Conservation (phyloP, 2,888 invertebrate species). For the Sesia apiformis region DNA sequence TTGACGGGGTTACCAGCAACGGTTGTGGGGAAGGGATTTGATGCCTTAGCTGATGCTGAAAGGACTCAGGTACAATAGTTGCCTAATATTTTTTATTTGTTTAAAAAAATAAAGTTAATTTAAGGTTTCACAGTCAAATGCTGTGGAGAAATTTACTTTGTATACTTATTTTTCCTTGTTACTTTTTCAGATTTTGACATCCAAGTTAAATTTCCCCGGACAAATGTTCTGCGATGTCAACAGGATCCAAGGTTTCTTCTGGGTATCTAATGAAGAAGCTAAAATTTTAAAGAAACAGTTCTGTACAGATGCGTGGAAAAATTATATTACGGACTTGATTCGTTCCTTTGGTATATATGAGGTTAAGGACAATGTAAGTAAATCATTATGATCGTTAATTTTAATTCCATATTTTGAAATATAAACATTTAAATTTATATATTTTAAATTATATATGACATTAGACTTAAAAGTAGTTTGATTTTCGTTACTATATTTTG, state of each 20-base stretch:
- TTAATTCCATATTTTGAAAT: too few relatives aligned
- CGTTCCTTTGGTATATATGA: slow-evolving; percentile 51
- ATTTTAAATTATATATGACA: too few relatives aligned
- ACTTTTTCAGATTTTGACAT: slow-evolving; percentile 45
- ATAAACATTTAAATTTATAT: too few relatives aligned
- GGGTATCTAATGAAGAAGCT: slow-evolving; percentile 33
- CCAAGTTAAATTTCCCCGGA: slow-evolving; percentile 43
- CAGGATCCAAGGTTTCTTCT: slow-evolving; percentile 45
- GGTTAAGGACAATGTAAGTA: slow-evolving; percentile 52
- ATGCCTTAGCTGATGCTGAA: slow-evolving; percentile 57
- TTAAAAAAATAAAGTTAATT: too few relatives aligned
- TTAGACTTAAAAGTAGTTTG: too few relatives aligned
- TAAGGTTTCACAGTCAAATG: too few relatives aligned
- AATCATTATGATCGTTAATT: too few relatives aligned
- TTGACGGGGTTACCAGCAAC: slow-evolving; percentile 34
- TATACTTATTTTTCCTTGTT: too few relatives aligned
- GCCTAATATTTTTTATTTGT: not conserved
- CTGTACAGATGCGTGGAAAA: slow-evolving; percentile 52
- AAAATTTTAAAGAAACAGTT: slow-evolving; percentile 32
- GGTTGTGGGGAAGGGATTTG: slow-evolving; percentile 45
- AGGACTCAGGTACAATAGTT: slow-evolving; percentile 44
- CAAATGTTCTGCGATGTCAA: slow-evolving; percentile 58
- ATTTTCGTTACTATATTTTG: too few relatives aligned
- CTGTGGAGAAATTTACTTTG: too few relatives aligned
- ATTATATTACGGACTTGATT: slow-evolving; percentile 48